Evolutionary conservation across 2,888 invertebrate species (phyloP).

Genomic region (Carterocephalus palaemon): DNA sequence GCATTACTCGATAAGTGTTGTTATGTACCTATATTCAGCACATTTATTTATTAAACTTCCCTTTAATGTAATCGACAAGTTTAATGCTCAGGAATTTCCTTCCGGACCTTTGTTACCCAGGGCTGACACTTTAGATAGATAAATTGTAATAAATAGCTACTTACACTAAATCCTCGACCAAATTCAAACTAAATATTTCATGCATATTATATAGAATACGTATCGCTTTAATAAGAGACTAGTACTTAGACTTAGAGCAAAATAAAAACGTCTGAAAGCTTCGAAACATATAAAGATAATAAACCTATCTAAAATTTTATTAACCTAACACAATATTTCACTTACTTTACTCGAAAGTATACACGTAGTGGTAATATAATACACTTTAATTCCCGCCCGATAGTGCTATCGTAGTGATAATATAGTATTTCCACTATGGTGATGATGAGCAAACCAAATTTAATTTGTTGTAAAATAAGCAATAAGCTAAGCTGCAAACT

Average conservation of each 20-base stretch:
- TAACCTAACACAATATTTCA: conserved; percentile 6
- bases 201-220: not conserved
- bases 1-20: too few relatives aligned
- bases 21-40: too few relatives aligned
- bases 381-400: too few relatives aligned
- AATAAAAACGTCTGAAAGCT: conserved; percentile 16
- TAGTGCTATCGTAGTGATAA: too few relatives aligned
- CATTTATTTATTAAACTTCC: not conserved
- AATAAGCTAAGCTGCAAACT: too few relatives aligned
- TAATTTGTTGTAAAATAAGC: too few relatives aligned
- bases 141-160: conserved; percentile 20
- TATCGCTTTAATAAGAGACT: not conserved
- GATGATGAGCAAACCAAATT: too few relatives aligned
- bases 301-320: conserved; percentile 1
- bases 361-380: too few relatives aligned
- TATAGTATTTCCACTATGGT: too few relatives aligned
- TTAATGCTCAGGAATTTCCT: conserved; percentile 18
- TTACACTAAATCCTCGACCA: conserved; percentile 4
- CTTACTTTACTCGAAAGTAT: too few relatives aligned
- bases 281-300: conserved; percentile 13
- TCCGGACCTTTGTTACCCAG: conserved; percentile 21
- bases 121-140: conserved; percentile 19
- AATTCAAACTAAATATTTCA: conserved; percentile 4
- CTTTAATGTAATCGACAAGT: conserved; percentile 10
- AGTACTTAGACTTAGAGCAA: not conserved